Evolutionary conservation across 2,888 invertebrate species (phyloP).

Genomic region (Brachylomia viminalis): DNA sequence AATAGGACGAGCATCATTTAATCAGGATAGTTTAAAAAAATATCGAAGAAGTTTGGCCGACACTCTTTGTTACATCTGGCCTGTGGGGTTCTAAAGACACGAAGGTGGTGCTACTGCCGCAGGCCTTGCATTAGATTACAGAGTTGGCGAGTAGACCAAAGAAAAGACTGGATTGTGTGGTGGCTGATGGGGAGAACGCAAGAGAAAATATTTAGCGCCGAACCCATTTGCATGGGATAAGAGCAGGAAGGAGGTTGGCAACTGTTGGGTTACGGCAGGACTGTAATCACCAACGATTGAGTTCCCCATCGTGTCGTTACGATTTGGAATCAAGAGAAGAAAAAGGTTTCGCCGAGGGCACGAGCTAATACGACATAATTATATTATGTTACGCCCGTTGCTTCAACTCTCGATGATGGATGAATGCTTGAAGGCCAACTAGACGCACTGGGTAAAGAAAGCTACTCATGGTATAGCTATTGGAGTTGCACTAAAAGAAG

Average conservation of each 20-base stretch:
- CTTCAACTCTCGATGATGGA: background rate
- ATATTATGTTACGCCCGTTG: background rate
- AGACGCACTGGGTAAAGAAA: background rate
- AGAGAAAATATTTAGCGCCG: background rate
- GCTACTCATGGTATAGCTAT: background rate
- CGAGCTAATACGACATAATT: too few relatives aligned
- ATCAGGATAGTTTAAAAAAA: background rate
- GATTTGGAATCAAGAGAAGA: background rate
- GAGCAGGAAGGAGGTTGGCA: background rate
- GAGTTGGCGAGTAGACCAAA: too few relatives aligned
- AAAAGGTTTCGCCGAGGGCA: background rate
- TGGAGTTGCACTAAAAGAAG: background rate
- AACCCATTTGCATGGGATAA: background rate
- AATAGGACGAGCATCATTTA: background rate
- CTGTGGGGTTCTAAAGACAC: background rate
- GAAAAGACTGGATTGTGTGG: background rate
- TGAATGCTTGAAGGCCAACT: background rate
- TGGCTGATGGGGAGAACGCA: background rate
- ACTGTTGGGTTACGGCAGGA: too few relatives aligned
- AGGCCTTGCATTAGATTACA: background rate
- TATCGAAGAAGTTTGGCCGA: background rate
- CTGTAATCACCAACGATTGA: background rate
- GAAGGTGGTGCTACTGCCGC: background rate
- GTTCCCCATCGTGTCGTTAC: background rate
- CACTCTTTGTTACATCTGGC: background rate